A percentile compares a stretch with the other conserved stretches of the same genome.
Evolutionary conservation across 2,113 vertebrate species (phyloP).

Genomic region (Ardeotis arabs): DNA sequence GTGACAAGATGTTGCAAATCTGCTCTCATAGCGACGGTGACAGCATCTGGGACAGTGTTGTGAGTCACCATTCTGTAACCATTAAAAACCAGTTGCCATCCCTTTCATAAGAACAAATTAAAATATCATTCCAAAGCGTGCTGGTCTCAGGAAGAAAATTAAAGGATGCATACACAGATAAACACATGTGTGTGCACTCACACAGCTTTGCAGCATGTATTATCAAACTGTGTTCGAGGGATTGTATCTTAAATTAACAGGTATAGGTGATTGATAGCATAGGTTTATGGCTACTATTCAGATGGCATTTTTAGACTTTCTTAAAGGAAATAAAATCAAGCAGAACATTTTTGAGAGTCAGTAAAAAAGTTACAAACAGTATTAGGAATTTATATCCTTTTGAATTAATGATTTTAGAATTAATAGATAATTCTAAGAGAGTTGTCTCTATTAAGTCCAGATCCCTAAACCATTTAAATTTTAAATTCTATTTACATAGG

Average conservation of each 20-base stretch:
- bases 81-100: conserved; percentile 79
- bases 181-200: not conserved
- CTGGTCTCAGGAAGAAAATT: conserved; percentile 38
- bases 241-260: conserved; percentile 24
- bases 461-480: not conserved
- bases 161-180: not conserved
- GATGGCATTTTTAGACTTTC: not conserved
- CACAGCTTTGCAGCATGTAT: not conserved
- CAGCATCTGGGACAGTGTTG: conserved; percentile 82
- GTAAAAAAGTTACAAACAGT: not conserved
- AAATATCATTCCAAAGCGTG: conserved; percentile 68
- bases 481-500: not conserved
- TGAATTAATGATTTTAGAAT: not conserved
- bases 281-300: not conserved
- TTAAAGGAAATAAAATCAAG: not conserved
- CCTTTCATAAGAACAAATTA: conserved; percentile 74
- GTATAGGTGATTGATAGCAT: not conserved
- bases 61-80: conserved; percentile 78
- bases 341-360: not conserved
- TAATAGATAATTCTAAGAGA: not conserved
- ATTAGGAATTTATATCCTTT: not conserved
- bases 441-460: not conserved
- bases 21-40: conserved; percentile 74
- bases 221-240: not conserved
- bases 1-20: conserved; percentile 87